Percentiles rank a stretch among this genome's conserved stretches.
Evolutionary conservation across 2,888 invertebrate genomes (phyloP).

Genomic region (Drosophila vallismaia): DNA sequence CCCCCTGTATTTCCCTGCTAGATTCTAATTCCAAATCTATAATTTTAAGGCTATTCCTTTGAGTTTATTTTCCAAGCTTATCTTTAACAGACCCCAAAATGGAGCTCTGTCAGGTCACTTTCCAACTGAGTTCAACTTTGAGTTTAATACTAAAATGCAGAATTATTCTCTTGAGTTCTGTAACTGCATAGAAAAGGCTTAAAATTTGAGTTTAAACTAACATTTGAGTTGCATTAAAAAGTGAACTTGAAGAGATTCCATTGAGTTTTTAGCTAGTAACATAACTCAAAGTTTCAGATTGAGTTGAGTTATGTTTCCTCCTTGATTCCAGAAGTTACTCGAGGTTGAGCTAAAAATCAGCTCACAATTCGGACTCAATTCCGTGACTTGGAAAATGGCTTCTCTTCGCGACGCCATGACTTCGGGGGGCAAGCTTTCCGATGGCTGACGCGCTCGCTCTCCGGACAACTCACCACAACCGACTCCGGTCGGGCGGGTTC

Average conservation of each 20-base stretch:
- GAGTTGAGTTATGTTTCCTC: not conserved
- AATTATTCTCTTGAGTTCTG: not conserved
- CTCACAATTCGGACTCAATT: not conserved
- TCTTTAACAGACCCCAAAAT: not conserved
- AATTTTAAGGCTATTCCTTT: not conserved
- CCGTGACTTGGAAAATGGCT: not conserved
- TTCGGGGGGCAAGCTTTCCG: slow-evolving; percentile 7
- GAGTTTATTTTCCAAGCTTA: not conserved
- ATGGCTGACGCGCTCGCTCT: slow-evolving; percentile 2
- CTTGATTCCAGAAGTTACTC: not conserved
- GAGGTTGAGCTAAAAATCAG: not conserved
- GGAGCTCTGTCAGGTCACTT: not conserved
- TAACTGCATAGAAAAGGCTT: not conserved
- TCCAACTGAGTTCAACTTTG: not conserved
- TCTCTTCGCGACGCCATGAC: slow-evolving; percentile 3
- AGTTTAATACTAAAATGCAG: not conserved
- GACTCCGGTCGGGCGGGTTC: slow-evolving; percentile 23
- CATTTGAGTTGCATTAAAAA: not conserved
- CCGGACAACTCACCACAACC: slow-evolving; percentile 43
- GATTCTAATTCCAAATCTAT: too few species aligned
- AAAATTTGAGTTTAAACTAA: not conserved
- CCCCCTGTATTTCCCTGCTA: too few species aligned
- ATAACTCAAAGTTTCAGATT: not conserved
- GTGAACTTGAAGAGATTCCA: not conserved
- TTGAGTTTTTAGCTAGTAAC: not conserved